These are phyloP conservation scores for Monochamus alternatus DNA, from an alignment of 2,888 invertebrate genomes.

Conservation along the genomic window DNA sequence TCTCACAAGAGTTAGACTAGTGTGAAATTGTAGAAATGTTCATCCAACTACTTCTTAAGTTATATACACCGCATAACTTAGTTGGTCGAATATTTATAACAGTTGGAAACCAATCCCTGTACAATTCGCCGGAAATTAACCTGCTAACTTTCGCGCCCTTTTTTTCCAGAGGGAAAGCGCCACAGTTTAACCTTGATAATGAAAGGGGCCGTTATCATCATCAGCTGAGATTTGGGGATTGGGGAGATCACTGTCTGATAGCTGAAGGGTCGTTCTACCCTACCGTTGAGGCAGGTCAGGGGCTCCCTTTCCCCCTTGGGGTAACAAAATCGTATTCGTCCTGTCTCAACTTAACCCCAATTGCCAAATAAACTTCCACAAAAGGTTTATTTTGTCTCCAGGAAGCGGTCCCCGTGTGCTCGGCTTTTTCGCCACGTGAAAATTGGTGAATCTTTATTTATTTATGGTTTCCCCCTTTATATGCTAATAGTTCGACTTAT, in stretches of 20 bases:
- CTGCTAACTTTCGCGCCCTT: neutral
- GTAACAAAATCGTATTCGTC: conserved; percentile 60
- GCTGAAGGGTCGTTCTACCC: conserved; percentile 61
- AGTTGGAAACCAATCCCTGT: too few relatives aligned
- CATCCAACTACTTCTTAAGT: too few relatives aligned
- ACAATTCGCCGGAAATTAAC: neutral
- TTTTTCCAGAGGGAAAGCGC: conserved; percentile 45
- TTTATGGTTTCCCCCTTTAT: neutral
- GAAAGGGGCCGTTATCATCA: conserved; percentile 59
- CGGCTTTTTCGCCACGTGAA: conserved; percentile 10
- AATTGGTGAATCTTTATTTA: conserved; percentile 3
- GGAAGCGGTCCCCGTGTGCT: conserved; percentile 31
- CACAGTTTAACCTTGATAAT: conserved; percentile 59
- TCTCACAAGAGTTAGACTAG: too few relatives aligned
- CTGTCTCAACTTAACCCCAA: conserved; percentile 60
- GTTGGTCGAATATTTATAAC: too few relatives aligned
- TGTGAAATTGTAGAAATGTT: too few relatives aligned
- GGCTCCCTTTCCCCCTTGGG: conserved; percentile 60
- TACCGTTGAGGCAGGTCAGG: conserved; percentile 65
- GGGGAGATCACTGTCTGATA: conserved; percentile 57
- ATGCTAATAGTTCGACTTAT: too few relatives aligned
- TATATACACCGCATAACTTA: too few relatives aligned
- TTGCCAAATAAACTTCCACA: conserved; percentile 59
- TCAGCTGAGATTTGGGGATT: conserved; percentile 58
- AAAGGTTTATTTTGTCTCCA: conserved; percentile 55